Evolutionary conservation across 2,888 invertebrate genomes (phyloP).

Genomic region (Folsomia candida): DNA sequence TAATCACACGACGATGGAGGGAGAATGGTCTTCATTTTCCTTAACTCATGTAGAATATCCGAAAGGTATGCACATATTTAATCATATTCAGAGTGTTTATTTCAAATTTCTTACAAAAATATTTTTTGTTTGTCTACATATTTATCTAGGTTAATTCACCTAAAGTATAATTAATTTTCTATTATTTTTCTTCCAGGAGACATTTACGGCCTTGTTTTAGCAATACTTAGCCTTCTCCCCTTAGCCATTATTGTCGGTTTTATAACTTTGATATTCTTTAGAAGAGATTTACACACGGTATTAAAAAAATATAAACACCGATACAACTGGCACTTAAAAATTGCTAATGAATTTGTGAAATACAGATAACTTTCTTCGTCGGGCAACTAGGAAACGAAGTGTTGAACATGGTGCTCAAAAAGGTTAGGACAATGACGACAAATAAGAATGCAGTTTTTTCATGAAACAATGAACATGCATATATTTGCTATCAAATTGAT

Average conservation of each 20-base stretch:
- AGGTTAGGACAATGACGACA: too few species aligned
- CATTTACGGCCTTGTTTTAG: slow-evolving; percentile 74
- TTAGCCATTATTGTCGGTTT: slow-evolving; percentile 80
- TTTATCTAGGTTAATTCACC: too few species aligned
- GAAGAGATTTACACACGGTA: slow-evolving; percentile 89
- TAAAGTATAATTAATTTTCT: background rate
- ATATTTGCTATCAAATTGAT: too few species aligned
- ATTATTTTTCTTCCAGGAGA: slow-evolving; percentile 67
- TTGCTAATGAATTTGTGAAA: slow-evolving; percentile 2
- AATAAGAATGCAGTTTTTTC: too few species aligned
- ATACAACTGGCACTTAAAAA: background rate
- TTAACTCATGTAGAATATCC: slow-evolving; percentile 86
- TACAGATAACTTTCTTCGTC: slow-evolving; percentile 78
- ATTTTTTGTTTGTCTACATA: too few species aligned
- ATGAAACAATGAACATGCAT: too few species aligned
- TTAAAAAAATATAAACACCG: background rate
- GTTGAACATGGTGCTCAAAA: slow-evolving; percentile 76
- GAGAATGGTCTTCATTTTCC: slow-evolving; percentile 72
- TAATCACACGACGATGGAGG: background rate
- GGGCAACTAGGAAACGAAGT: slow-evolving; percentile 76
- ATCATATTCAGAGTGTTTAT: too few species aligned
- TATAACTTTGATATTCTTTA: slow-evolving; percentile 77
- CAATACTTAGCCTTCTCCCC: slow-evolving; percentile 76
- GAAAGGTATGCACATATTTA: slow-evolving; percentile 72
- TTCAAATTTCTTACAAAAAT: too few species aligned